These are phyloP conservation scores for Sciurus niger DNA, from an alignment of 2,113 vertebrate species.

Conservation along the genomic window DNA sequence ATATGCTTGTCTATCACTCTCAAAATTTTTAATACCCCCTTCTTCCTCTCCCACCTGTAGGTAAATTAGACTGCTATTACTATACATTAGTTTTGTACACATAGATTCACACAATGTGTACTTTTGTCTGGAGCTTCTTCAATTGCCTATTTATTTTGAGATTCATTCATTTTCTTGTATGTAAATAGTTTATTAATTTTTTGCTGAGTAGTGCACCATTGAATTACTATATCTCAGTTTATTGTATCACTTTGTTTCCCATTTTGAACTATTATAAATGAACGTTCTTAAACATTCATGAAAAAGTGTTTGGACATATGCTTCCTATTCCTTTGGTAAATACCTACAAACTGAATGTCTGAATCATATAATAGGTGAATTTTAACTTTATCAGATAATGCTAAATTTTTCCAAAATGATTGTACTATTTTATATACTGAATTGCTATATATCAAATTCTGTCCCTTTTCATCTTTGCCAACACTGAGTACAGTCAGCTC, in stretches of 20 bases:
- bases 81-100: background rate
- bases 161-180: background rate
- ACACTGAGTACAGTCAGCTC: background rate
- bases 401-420: background rate
- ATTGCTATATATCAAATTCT: background rate
- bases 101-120: background rate
- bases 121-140: background rate
- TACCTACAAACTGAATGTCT: background rate
- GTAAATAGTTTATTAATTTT: background rate
- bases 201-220: background rate
- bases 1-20: background rate
- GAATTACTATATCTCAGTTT: background rate
- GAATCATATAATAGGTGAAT: background rate
- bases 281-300: background rate
- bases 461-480: background rate
- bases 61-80: background rate
- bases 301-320: background rate
- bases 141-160: background rate
- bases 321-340: background rate
- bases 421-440: background rate
- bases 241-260: background rate
- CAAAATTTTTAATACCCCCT: background rate
- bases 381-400: constrained; percentile 1
- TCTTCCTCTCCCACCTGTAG: background rate
- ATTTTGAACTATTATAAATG: background rate